Conservation (phyloP, 2,113 vertebrate species). For the Leptosomus discolor region DNA sequence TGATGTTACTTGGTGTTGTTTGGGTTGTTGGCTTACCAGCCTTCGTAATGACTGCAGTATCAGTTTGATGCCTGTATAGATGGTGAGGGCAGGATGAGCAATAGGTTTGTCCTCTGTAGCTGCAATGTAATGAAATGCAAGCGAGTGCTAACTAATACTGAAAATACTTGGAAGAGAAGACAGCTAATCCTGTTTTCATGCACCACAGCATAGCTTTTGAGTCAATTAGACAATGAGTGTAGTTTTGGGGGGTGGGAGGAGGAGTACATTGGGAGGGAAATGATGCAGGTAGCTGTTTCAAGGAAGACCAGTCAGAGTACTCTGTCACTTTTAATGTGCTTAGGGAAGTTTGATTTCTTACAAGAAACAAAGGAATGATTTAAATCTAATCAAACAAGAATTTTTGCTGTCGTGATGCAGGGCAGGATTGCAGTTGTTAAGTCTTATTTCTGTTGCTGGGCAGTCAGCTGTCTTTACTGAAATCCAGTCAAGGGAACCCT, state of each 20-base stretch:
- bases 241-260: background rate
- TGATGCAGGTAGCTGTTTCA: background rate
- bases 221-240: background rate
- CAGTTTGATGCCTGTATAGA: background rate
- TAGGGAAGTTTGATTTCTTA: background rate
- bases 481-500: slow-evolving; percentile 8
- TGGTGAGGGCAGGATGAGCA: background rate
- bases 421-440: slow-evolving; percentile 29
- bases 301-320: background rate
- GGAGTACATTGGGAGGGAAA: background rate
- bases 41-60: background rate
- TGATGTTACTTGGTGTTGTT: background rate
- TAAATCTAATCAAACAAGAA: slow-evolving; percentile 33
- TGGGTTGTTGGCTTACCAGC: background rate
- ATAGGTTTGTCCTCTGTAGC: background rate
- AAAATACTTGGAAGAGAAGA: background rate
- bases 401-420: slow-evolving; percentile 22
- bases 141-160: background rate
- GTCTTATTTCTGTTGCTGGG: slow-evolving; percentile 6
- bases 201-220: background rate
- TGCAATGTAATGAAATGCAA: background rate
- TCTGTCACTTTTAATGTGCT: slow-evolving; percentile 2
- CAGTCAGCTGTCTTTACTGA: slow-evolving; percentile 5
- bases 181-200: background rate
- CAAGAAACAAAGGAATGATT: slow-evolving; percentile 33